phyloP scores from a whole-genome alignment of 2,797 vertebrate species.

The Pelobates cultripes region DNA sequence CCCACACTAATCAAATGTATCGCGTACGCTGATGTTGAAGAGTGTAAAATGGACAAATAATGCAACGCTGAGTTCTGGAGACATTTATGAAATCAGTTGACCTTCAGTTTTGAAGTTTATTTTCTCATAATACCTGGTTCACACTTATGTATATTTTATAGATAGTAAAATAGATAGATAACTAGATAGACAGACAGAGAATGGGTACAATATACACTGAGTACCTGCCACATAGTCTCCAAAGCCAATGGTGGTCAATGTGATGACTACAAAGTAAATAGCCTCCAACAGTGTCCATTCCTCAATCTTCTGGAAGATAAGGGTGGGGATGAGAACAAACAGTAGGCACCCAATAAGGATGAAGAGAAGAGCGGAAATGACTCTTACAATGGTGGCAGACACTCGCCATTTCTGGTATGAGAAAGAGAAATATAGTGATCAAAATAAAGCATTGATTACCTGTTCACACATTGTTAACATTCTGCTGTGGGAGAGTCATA shows the following conservation, averaged over 20 bases:
- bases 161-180: no score
- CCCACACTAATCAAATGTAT: no score
- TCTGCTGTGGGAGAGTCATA: no score
- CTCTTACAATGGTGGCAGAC: slow-evolving; percentile 79
- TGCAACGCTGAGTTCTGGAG: no score
- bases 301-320: slow-evolving; percentile 86
- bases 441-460: not conserved
- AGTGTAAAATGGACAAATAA: no score
- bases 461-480: not conserved
- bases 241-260: slow-evolving; percentile 90
- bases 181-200: no score
- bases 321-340: slow-evolving; percentile 84
- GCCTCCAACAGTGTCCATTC: slow-evolving; percentile 84
- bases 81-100: no score
- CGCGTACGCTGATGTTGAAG: no score
- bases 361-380: slow-evolving; percentile 86
- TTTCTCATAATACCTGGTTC: no score
- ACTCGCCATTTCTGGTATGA: slow-evolving; percentile 81
- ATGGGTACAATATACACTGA: not conserved
- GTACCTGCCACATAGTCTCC: slow-evolving; percentile 91
- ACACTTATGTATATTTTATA: no score
- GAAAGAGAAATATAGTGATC: slow-evolving; percentile 9
- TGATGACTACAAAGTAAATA: slow-evolving; percentile 90
- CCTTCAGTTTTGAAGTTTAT: no score
- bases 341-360: slow-evolving; percentile 88